Evolutionary conservation across 2,888 invertebrate species (phyloP).

Genomic region (Oscheius myriophilus): DNA sequence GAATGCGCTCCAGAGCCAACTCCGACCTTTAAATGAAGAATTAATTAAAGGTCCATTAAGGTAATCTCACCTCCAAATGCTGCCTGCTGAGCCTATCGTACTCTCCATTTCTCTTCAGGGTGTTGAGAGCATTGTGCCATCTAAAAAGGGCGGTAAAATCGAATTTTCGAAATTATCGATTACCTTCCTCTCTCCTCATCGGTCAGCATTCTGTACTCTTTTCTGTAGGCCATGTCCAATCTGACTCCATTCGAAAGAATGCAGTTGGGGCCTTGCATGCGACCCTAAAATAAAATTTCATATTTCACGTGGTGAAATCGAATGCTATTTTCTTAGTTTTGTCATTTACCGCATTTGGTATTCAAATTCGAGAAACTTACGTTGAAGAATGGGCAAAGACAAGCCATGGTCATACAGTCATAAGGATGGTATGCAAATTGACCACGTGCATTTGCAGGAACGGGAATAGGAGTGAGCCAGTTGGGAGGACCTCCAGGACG

Average conservation of each 20-base stretch:
- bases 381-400: conserved; percentile 68
- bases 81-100: conserved; percentile 63
- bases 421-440: conserved; percentile 69
- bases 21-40: conserved; percentile 44
- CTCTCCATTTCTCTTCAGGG: conserved; percentile 65
- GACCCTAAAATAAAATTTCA: conserved; percentile 58
- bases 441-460: conserved; percentile 65
- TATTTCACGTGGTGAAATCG: no score
- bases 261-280: conserved; percentile 56
- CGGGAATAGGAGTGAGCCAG: conserved; percentile 69
- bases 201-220: conserved; percentile 64
- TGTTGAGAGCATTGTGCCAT: conserved; percentile 60
- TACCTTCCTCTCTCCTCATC: conserved; percentile 55
- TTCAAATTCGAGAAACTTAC: conserved; percentile 31
- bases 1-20: conserved; percentile 67
- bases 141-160: no score
- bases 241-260: conserved; percentile 55
- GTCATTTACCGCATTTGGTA: neutral
- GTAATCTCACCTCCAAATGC: conserved; percentile 57
- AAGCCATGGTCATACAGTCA: conserved; percentile 70
- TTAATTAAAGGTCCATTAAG: neutral
- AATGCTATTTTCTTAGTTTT: no score
- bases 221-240: conserved; percentile 58
- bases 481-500: conserved; percentile 56
- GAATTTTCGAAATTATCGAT: no score